Evolutionary conservation across 2,113 vertebrate species (phyloP).

Genomic region (Semicossyphus pulcher): DNA sequence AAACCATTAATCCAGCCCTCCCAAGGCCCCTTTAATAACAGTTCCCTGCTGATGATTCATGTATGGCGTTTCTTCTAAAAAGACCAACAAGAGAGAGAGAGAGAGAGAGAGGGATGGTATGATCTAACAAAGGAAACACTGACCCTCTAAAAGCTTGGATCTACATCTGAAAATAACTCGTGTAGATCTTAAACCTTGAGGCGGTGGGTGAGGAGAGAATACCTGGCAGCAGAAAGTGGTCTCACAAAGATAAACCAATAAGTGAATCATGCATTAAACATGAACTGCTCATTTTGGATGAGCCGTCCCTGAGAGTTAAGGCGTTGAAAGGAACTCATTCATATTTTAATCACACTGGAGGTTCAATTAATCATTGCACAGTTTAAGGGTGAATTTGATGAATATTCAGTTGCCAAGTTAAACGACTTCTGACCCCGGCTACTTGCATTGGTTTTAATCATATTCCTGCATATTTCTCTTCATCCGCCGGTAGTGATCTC

Average conservation of each 20-base stretch:
- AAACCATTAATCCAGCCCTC: no score
- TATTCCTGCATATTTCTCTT: slow-evolving; percentile 55
- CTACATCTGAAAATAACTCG: neutral
- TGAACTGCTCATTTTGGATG: slow-evolving; percentile 52
- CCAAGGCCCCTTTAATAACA: no score
- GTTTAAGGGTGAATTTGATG: slow-evolving; percentile 78
- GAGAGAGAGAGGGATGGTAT: neutral
- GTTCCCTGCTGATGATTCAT: neutral
- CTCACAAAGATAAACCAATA: slow-evolving; percentile 69
- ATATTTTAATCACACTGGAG: slow-evolving; percentile 80
- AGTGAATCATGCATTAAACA: slow-evolving; percentile 76
- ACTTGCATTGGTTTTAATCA: slow-evolving; percentile 67
- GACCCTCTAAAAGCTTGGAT: neutral
- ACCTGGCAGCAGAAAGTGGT: slow-evolving; percentile 46
- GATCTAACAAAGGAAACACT: neutral
- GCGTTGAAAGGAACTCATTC: slow-evolving; percentile 74
- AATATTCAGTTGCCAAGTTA: slow-evolving; percentile 76
- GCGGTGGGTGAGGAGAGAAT: slow-evolving; percentile 5
- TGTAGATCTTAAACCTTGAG: neutral
- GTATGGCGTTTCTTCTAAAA: neutral
- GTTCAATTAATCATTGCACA: slow-evolving; percentile 78
- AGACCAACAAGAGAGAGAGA: neutral
- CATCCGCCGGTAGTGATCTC: slow-evolving; percentile 28
- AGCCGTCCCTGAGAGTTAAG: slow-evolving; percentile 68
- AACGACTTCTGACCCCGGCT: slow-evolving; percentile 68